Base-by-base conservation (phyloP, 2,797 vertebrate genomes). In the Ctenopoma kingsleyae region DNA sequence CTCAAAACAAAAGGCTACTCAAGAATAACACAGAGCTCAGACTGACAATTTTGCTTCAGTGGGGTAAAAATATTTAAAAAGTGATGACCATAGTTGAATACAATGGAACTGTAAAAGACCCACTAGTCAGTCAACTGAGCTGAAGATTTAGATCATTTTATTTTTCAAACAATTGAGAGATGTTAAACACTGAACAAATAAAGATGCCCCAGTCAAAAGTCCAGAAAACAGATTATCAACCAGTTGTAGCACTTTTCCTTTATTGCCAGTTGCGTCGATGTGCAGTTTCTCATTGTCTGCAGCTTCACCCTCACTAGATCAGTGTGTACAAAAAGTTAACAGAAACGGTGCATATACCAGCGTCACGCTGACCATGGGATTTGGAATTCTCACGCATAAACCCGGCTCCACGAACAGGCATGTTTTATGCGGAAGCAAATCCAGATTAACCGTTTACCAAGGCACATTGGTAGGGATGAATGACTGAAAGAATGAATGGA, bases 381-480 rank as follows among this genome's bases (percentile, higher is more conserved):
- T 87, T 81, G 85, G 78, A 82, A 66, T 84, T 80, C 73, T 87
- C 50, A 47, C 85, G 66, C 78, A 75, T 59, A 63, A 78, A 87
- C 78, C 71, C 76, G 76, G 83, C 78, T 85, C 72, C 56, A 22
- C 58, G 6, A 63, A 85, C 82, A 83, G 83, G 81, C 54, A 60
- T 60, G 66, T 78, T 81, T 76, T 75, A 80, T 77, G 85, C 53
- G 15, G 85, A 91, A 91, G 89, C 87, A 87, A 89, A 91, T 89
- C 89, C 90, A 87, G 85, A 87, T 84, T 89, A 71, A 90, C 82
- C 72, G 43, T 92, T 90, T 87, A 88, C 85, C 92, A 94, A 95
- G 94, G 94, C 94, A 95, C 94, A 93, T 94, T 91, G 94, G 94
- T 94, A 92, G 89, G 91, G 81, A 91, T 82, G 82, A 90, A 89